These are phyloP conservation scores for Heptranchias perlo DNA, from an alignment of 2,113 vertebrate genomes.

Conservation along the genomic window DNA sequence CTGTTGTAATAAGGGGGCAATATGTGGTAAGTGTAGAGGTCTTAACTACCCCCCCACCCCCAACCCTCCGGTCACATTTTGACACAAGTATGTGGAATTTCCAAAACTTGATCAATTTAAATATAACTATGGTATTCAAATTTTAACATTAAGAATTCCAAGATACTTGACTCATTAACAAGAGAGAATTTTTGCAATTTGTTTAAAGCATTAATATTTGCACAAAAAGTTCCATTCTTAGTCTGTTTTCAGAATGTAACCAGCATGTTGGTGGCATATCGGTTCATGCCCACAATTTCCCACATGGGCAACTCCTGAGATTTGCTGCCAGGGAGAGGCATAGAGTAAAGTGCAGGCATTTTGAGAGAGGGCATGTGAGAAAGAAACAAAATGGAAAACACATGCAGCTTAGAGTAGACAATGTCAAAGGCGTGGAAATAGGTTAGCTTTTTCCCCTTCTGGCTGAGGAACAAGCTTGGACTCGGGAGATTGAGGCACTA, in stretches of 20 bases:
- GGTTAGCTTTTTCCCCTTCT: too few species aligned
- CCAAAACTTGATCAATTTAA: not conserved
- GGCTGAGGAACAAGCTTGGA: too few species aligned
- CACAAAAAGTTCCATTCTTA: not conserved
- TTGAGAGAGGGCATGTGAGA: too few species aligned
- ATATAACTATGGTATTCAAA: not conserved
- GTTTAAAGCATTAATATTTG: not conserved
- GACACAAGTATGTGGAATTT: not conserved
- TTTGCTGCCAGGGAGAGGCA: not conserved
- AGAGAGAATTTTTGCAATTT: not conserved
- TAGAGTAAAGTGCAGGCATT: too few species aligned
- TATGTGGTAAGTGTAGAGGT: too few species aligned
- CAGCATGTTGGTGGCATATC: not conserved
- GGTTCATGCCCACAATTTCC: not conserved
- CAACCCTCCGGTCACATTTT: not conserved
- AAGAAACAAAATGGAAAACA: too few species aligned
- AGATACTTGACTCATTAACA: not conserved
- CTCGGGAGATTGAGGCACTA: too few species aligned
- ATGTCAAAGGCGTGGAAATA: too few species aligned
- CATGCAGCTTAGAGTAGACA: too few species aligned
- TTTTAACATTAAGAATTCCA: not conserved
- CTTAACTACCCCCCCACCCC: not conserved
- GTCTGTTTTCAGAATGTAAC: not conserved
- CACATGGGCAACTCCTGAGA: not conserved
- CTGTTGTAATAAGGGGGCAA: not conserved